A percentile compares a stretch with the other conserved stretches of the same genome.
These are phyloP conservation scores for Temnothorax ravouxi DNA, from an alignment of 2,888 invertebrate species.

Conservation along the genomic window DNA sequence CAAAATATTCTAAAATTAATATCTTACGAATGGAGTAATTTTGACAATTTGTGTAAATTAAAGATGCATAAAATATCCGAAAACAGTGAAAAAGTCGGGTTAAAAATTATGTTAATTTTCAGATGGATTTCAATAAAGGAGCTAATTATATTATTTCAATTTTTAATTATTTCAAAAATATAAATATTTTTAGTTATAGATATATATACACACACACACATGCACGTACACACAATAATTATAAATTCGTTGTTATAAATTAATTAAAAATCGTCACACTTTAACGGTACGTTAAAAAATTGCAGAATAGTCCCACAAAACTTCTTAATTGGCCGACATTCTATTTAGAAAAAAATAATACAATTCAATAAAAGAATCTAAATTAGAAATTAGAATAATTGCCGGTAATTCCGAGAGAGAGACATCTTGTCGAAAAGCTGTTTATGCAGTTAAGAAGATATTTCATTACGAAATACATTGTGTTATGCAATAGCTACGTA, in stretches of 20 bases:
- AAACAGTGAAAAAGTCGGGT: neutral
- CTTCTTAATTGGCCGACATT: neutral
- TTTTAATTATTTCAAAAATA: neutral
- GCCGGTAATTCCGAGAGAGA: neutral
- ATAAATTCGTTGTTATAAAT: neutral
- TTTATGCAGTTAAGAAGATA: neutral
- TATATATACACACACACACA: too few relatives aligned
- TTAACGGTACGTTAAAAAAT: neutral
- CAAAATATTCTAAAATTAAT: conserved; percentile 3
- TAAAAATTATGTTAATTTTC: neutral
- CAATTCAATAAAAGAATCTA: neutral
- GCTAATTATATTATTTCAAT: neutral
- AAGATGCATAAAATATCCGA: neutral
- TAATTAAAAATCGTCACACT: neutral
- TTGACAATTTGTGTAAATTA: neutral
- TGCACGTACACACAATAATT: neutral
- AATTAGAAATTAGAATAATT: neutral
- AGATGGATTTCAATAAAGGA: neutral
- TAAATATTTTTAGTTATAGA: neutral
- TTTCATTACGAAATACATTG: neutral
- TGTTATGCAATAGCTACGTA: neutral
- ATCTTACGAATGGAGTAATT: neutral
- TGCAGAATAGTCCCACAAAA: neutral
- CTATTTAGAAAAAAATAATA: neutral
- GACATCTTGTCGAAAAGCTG: neutral